Conservation (phyloP, 2,113 vertebrate genomes). For the Microcebus lehilahytsara region DNA sequence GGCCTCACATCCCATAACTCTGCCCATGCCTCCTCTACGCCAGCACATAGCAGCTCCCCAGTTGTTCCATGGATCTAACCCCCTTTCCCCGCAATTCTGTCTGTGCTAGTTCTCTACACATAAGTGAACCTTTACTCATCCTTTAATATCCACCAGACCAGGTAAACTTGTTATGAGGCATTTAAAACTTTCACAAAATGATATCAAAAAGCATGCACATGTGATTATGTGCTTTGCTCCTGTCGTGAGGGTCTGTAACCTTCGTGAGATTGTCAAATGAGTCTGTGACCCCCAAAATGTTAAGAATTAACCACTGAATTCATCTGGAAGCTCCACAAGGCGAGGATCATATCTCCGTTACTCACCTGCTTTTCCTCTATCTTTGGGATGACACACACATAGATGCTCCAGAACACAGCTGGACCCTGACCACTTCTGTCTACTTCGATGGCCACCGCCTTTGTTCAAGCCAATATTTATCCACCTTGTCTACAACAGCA, state of each 20-base stretch:
- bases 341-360: not conserved
- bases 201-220: not conserved
- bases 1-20: not conserved
- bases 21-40: not conserved
- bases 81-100: not conserved
- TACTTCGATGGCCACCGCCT: not conserved
- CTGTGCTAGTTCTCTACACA: not conserved
- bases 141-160: not conserved
- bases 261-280: not conserved
- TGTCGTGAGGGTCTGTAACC: not conserved
- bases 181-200: not conserved
- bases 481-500: not conserved
- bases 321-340: not conserved
- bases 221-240: not conserved
- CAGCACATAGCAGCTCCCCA: not conserved
- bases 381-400: too few relatives aligned
- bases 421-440: not conserved
- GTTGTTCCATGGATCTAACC: not conserved
- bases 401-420: not conserved
- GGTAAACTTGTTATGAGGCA: not conserved
- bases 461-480: not conserved
- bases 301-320: not conserved
- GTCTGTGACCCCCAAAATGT: not conserved
- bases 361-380: not conserved
- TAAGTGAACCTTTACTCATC: not conserved